Conservation (phyloP, 2,888 invertebrate genomes). For the Ptilodon capucinus region DNA sequence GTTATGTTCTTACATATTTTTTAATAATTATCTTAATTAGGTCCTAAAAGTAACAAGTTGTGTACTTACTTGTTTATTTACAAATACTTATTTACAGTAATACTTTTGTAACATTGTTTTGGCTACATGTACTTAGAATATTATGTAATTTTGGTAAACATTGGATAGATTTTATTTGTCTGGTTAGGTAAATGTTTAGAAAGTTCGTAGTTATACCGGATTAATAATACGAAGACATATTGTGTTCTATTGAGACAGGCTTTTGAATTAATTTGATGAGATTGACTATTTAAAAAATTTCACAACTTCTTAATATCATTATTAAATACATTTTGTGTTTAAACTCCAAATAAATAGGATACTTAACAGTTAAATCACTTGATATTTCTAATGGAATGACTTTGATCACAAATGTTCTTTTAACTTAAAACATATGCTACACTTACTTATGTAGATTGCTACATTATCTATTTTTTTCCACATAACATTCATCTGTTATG, state of each 20-base stretch:
- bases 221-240: too few species aligned
- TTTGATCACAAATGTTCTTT: slow-evolving; percentile 43
- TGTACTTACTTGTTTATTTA: slow-evolving; percentile 24
- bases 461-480: neutral
- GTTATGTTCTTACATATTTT: slow-evolving; percentile 8
- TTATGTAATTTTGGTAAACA: too few species aligned
- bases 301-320: too few species aligned
- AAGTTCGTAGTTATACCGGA: too few species aligned
- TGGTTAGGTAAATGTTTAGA: too few species aligned
- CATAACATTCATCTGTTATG: neutral
- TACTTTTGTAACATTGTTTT: slow-evolving; percentile 8
- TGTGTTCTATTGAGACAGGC: too few species aligned
- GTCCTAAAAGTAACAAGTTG: slow-evolving; percentile 10
- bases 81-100: slow-evolving; percentile 27
- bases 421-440: neutral
- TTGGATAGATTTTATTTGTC: too few species aligned
- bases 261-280: too few species aligned
- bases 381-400: slow-evolving; percentile 46
- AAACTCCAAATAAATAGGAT: slow-evolving; percentile 32
- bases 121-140: slow-evolving; percentile 25
- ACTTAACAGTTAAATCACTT: slow-evolving; percentile 27
- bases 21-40: slow-evolving; percentile 11
- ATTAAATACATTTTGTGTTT: neutral
- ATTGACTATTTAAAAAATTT: too few species aligned
- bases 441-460: neutral